A percentile compares a stretch with the other conserved stretches of the same genome.
Evolutionary conservation across 1,140 invertebrate genomes (phyloP).

Genomic region (Drosophila littoralis): DNA sequence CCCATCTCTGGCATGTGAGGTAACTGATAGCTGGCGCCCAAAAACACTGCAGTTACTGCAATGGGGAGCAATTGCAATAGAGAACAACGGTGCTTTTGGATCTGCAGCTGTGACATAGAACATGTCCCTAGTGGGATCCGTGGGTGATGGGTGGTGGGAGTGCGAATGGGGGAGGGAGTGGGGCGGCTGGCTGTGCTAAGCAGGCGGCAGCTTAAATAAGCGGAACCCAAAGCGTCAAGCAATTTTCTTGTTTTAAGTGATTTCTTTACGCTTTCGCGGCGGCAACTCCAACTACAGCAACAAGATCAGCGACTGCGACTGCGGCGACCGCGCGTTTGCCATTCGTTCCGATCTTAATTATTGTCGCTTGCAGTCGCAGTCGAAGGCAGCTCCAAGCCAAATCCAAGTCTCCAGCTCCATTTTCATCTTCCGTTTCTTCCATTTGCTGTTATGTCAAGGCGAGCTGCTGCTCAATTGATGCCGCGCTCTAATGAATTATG

Average conservation of each 20-base stretch:
- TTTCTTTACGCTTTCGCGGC: conserved; percentile 72
- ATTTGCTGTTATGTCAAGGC: conserved; percentile 65
- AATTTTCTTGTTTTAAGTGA: conserved; percentile 61
- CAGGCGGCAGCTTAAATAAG: conserved; percentile 35
- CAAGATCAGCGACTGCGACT: not conserved
- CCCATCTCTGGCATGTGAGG: conserved; percentile 19
- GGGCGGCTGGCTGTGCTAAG: not conserved
- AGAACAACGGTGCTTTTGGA: conserved; percentile 48
- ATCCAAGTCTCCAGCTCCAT: conserved; percentile 38
- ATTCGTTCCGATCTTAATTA: conserved; percentile 77
- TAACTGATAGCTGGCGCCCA: conserved; percentile 35
- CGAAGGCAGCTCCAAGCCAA: conserved; percentile 18
- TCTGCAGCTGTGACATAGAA: conserved; percentile 46
- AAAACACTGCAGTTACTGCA: conserved; percentile 20
- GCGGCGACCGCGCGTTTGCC: conserved; percentile 17
- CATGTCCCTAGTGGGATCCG: not conserved
- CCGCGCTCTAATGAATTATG: conserved; percentile 70
- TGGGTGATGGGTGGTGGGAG: not conserved
- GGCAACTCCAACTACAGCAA: conserved; percentile 26
- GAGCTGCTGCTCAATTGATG: conserved; percentile 60
- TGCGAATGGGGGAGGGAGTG: not conserved
- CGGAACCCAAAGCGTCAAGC: conserved; percentile 52
- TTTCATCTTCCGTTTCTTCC: conserved; percentile 22
- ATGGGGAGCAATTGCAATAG: conserved; percentile 26
- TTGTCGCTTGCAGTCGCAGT: conserved; percentile 47